Conservation (phyloP, 2,113 vertebrate genomes). For the Nothobranchius kuhntae region DNA sequence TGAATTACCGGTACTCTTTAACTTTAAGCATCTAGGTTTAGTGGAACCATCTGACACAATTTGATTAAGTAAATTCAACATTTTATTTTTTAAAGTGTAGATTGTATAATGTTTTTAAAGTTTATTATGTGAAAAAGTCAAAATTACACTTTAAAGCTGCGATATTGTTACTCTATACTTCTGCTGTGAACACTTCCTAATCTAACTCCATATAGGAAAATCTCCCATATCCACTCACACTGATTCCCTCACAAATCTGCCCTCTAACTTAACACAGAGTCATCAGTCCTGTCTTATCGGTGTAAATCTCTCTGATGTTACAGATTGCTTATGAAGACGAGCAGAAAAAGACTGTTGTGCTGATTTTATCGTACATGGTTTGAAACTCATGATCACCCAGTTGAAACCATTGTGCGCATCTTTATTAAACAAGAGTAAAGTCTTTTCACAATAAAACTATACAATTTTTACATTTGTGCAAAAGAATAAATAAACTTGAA, state of each 20-base stretch:
- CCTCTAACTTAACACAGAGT: not conserved
- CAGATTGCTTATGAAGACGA: too few species aligned
- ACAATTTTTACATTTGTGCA: conserved; percentile 23
- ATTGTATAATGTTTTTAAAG: too few species aligned
- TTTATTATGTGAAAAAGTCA: too few species aligned
- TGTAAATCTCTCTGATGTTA: not conserved
- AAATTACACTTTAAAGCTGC: too few species aligned
- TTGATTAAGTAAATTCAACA: too few species aligned
- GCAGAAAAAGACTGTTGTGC: rapidly evolving
- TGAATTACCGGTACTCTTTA: too few species aligned
- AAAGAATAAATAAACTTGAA: not conserved
- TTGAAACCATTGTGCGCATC: not conserved
- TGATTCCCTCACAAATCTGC: not conserved
- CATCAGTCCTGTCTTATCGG: not conserved
- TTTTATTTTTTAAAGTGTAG: too few species aligned
- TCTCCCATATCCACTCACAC: not conserved
- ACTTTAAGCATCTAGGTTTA: too few species aligned
- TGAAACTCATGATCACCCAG: not conserved
- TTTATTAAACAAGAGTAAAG: conserved; percentile 32
- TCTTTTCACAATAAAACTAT: not conserved
- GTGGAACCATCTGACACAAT: too few species aligned
- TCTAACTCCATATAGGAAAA: not conserved
- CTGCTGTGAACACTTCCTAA: not conserved
- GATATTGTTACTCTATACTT: not conserved
- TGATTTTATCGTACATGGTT: not conserved